Conservation (phyloP, 2,113 vertebrate species). For the Clarias macrocephalus region DNA sequence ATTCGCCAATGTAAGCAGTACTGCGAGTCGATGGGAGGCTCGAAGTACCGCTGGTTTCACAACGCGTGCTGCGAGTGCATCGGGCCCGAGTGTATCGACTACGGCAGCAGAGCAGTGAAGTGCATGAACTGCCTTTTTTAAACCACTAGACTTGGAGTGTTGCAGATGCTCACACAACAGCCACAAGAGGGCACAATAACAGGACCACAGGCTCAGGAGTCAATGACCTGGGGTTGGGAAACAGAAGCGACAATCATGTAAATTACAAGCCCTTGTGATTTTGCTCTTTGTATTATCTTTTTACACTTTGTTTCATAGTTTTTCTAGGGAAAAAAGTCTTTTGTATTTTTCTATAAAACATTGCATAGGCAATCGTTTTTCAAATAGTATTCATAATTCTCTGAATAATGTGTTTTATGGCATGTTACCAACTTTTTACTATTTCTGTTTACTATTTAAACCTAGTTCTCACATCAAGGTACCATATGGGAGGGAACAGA, state of each 20-base stretch:
- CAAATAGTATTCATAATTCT: neutral
- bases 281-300: constrained; percentile 26
- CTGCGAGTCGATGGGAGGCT: constrained; percentile 97
- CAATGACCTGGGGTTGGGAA: constrained; percentile 4
- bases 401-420: constrained; percentile 29
- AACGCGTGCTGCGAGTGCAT: constrained; percentile 99
- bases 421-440: neutral
- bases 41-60: constrained; percentile 99
- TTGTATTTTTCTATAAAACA: constrained; percentile 20
- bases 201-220: constrained; percentile 13
- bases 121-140: constrained; percentile 98
- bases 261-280: constrained; percentile 42
- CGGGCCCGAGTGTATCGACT: constrained; percentile 95
- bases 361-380: constrained; percentile 8
- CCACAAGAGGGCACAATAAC: constrained; percentile 38
- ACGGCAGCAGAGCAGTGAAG: constrained; percentile 94
- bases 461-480: neutral
- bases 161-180: constrained; percentile 1
- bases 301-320: constrained; percentile 31
- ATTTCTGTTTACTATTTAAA: constrained; percentile 1
- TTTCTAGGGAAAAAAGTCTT: constrained; percentile 25
- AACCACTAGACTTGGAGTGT: constrained; percentile 46
- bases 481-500: neutral
- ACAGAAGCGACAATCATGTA: constrained; percentile 40
- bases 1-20: constrained; percentile 97